These are phyloP conservation scores for Montipora cactus DNA, from an alignment of 64 coral and sea anemone species.

Conservation along the genomic window DNA sequence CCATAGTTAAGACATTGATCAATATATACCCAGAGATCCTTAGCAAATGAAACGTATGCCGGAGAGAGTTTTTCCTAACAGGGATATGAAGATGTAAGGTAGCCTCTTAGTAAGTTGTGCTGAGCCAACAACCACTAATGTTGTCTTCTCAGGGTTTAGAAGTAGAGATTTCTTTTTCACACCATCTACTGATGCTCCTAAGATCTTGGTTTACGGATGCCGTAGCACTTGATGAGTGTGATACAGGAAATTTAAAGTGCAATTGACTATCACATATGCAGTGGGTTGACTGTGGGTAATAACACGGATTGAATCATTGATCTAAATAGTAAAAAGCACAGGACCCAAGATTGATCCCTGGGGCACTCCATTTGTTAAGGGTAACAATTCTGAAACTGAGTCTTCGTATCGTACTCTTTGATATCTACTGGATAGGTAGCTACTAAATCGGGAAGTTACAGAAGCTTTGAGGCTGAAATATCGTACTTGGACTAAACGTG, in stretches of 20 bases:
- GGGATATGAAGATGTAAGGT: slow-evolving; percentile 10
- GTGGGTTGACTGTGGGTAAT: background rate
- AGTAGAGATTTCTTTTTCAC: slow-evolving; percentile 7
- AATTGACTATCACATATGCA: background rate
- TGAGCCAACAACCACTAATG: slow-evolving; percentile 24
- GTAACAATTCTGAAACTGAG: too few species aligned
- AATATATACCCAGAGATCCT: background rate
- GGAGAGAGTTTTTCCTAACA: slow-evolving; percentile 51
- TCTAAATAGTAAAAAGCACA: background rate
- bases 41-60: slow-evolving; percentile 18
- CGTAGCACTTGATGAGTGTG: background rate
- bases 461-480: too few species aligned
- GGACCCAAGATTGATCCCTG: too few species aligned
- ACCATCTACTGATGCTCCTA: slow-evolving; percentile 25
- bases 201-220: background rate
- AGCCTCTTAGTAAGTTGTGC: slow-evolving; percentile 16
- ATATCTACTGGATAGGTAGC: too few species aligned
- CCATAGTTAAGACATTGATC: slow-evolving; percentile 15
- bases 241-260: background rate
- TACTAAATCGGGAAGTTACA: too few species aligned
- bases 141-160: slow-evolving; percentile 48
- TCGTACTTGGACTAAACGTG: too few species aligned
- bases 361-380: too few species aligned
- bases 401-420: too few species aligned
- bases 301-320: background rate